phyloP scores from a whole-genome alignment of 2,888 invertebrate genomes.

The Tinea semifulvella region DNA sequence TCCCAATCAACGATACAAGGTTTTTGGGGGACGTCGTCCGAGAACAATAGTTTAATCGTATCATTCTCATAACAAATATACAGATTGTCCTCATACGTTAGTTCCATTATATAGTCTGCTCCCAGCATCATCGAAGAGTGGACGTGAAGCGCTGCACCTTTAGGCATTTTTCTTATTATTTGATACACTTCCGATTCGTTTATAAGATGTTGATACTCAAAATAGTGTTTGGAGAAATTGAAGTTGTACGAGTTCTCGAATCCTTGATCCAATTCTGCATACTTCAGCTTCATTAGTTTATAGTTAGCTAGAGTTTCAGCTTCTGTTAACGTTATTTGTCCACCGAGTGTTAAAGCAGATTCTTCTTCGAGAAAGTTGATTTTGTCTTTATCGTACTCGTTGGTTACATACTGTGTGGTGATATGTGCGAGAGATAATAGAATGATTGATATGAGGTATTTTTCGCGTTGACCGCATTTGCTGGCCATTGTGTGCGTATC shows the following conservation, averaged over 20 bases:
- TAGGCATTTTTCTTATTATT: conserved; percentile 75
- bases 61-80: conserved; percentile 54
- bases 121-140: conserved; percentile 73
- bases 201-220: conserved; percentile 66
- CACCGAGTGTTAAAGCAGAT: conserved; percentile 52
- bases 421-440: too few relatives aligned
- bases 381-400: conserved; percentile 30
- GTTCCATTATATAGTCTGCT: conserved; percentile 63
- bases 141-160: conserved; percentile 76
- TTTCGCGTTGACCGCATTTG: conserved; percentile 15
- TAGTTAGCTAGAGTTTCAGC: conserved; percentile 62
- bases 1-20: conserved; percentile 54
- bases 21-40: conserved; percentile 31
- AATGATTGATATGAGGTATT: conserved; percentile 16
- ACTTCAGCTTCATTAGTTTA: conserved; percentile 66
- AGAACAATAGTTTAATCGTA: conserved; percentile 43
- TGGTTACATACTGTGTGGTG: conserved; percentile 19
- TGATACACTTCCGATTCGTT: conserved; percentile 71
- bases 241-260: conserved; percentile 58
- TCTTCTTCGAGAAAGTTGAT: conserved; percentile 44
- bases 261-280: conserved; percentile 56
- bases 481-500: conserved; percentile 16
- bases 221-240: conserved; percentile 72
- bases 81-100: conserved; percentile 71
- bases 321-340: conserved; percentile 43